These are phyloP conservation scores for Gallirallus australis DNA, from an alignment of 2,797 vertebrate species.

Conservation along the genomic window DNA sequence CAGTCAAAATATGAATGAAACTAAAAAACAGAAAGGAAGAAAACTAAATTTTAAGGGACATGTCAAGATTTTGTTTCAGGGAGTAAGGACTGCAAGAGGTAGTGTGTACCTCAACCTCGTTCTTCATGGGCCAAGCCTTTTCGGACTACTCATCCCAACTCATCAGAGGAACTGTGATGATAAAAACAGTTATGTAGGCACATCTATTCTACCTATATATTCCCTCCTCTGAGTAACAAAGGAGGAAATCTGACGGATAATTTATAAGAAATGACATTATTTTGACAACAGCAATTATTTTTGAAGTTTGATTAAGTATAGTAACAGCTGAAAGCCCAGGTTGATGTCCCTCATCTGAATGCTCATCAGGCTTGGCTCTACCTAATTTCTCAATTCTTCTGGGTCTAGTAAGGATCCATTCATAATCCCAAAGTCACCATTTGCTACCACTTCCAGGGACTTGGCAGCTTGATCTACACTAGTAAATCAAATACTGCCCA, in stretches of 20 bases:
- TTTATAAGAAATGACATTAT: not conserved
- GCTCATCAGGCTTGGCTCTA: not conserved
- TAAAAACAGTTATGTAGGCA: not conserved
- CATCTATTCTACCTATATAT: not conserved
- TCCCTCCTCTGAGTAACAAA: not conserved
- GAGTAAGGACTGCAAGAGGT: not conserved
- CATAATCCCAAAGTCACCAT: not conserved
- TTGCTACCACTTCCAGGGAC: not conserved
- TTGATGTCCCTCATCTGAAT: constrained; percentile 8
- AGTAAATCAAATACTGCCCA: constrained; percentile 35
- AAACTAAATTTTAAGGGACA: not conserved
- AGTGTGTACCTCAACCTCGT: not conserved
- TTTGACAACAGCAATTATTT: constrained; percentile 17
- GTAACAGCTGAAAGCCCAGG: not conserved
- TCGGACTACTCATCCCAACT: not conserved
- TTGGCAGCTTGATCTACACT: not conserved
- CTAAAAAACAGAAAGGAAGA: not conserved
- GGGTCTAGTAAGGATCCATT: not conserved
- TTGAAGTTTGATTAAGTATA: not conserved
- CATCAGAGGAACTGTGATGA: not conserved
- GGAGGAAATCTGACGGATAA: not conserved
- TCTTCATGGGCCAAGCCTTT: not conserved
- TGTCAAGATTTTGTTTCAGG: not conserved
- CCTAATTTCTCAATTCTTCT: not conserved
- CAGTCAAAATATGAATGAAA: not conserved